These are phyloP conservation scores for Lagorchestes hirsutus DNA, from an alignment of 2,797 vertebrate species.

Conservation along the genomic window DNA sequence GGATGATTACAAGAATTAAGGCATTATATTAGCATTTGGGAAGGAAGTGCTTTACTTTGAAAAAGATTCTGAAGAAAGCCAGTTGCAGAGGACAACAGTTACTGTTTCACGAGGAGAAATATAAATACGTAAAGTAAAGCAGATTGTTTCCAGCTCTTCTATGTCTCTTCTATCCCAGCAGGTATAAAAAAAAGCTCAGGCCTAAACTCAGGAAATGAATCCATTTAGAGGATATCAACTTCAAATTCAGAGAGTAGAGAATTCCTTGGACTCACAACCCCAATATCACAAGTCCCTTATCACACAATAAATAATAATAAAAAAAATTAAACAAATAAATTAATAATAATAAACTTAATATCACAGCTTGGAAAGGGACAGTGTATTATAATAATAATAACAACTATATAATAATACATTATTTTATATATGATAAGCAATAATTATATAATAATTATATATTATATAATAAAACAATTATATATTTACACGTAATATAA, in stretches of 20 bases:
- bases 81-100: constrained; percentile 4
- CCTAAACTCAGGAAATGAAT: background rate
- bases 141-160: background rate
- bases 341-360: no score
- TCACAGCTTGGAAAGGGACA: constrained; percentile 71
- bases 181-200: background rate
- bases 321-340: no score
- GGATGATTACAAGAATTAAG: constrained; percentile 6
- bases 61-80: constrained; percentile 57
- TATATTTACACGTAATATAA: no score
- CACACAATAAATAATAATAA: constrained; percentile 40
- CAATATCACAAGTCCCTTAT: constrained; percentile 81
- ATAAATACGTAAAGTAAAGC: constrained; percentile 15
- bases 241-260: constrained; percentile 76
- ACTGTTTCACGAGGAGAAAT: constrained; percentile 25
- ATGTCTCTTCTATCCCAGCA: constrained; percentile 15
- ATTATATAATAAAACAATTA: no score
- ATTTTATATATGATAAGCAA: no score
- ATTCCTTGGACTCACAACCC: constrained; percentile 76
- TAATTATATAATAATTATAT: no score
- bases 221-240: constrained; percentile 78
- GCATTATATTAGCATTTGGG: constrained; percentile 54
- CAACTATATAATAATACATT: no score
- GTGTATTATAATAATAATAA: background rate
- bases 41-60: constrained; percentile 55